Evolutionary conservation across 2,888 invertebrate species (phyloP), one percentile per base, ranked within the genome.

Genomic region (Tolmerus cingulatus): DNA sequence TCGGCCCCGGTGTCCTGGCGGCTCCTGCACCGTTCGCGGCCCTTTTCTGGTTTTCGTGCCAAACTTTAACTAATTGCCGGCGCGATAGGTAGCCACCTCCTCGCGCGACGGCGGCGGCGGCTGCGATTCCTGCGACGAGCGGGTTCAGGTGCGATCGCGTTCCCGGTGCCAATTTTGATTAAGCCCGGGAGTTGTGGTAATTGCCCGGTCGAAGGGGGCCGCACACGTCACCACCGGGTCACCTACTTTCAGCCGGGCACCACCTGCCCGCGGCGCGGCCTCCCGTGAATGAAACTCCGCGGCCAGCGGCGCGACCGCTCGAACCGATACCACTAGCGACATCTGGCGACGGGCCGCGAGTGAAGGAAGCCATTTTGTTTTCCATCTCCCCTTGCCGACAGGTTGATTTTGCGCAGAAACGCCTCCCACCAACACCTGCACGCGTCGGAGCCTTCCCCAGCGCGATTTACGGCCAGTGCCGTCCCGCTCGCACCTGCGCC

Each of bases 301-400:
- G 12, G 27, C 16, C 19, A 51, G 27, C 40, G 14, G 8, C 14
- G 23, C 27, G 79, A 34, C 34, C 7, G 19, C 19, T 55, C 23
- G 3, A 66, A 87, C 87, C 74, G 34, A 40, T 55, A 89, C 89
- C 86, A 57, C 88, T 90, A 89, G 91, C 90, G 92, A 91, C 92
- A 92, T 92, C 92, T 92, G 90, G 90, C 90, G 91, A 87, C 88
- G 87, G 89, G 88, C 88, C 89, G 87, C 87, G 55, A 88, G 90
- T 91, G 91, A 92, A 90, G 91, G 91, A 91, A 92, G 92, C 92
- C 92, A 92, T 92, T 92, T 92, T 92, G 92, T 92, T 87, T 87
- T 87, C 57, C 55, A 78, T 87, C 79, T 87, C 87, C 86, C 82
- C 87, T 79, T 86, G 74, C 46, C 9, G 40, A 43, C 23, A 43